Percentiles rank a stretch among this genome's conserved stretches.
Conservation (phyloP, 2,888 invertebrate genomes). For the Drosophila setosimentum region DNA sequence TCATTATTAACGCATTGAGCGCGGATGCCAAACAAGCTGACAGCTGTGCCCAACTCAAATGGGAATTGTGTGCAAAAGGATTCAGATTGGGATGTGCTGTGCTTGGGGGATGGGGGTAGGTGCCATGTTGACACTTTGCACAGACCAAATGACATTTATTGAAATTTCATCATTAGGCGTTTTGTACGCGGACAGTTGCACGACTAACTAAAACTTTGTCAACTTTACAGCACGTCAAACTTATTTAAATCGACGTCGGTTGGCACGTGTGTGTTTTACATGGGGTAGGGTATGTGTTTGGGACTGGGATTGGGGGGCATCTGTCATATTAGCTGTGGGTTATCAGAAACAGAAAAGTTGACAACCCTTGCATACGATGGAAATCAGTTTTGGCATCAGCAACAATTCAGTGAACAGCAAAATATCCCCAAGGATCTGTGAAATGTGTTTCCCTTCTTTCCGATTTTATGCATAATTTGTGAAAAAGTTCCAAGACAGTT, state of each 20-base stretch:
- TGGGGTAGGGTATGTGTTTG: not conserved
- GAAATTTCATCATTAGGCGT: constrained; percentile 73
- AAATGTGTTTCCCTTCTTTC: constrained; percentile 16
- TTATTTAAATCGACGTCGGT: constrained; percentile 71
- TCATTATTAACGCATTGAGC: constrained; percentile 82
- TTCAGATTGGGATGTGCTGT: not conserved
- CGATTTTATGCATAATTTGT: constrained; percentile 72
- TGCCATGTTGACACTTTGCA: constrained; percentile 73
- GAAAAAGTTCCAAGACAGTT: constrained; percentile 62
- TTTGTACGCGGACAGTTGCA: constrained; percentile 6
- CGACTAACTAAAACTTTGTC: constrained; percentile 53
- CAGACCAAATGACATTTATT: constrained; percentile 75
- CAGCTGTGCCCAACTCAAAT: constrained; percentile 63
- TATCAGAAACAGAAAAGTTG: constrained; percentile 45
- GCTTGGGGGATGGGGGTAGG: constrained; percentile 51
- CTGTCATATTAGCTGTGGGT: constrained; percentile 64
- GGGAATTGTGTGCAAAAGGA: constrained; percentile 20
- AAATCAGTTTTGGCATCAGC: constrained; percentile 72
- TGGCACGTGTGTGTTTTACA: constrained; percentile 56
- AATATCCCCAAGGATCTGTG: constrained; percentile 74
- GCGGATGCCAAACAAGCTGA: constrained; percentile 61
- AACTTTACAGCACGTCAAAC: constrained; percentile 64
- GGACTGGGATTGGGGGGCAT: not conserved
- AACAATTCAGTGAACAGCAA: constrained; percentile 77
- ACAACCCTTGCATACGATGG: constrained; percentile 64